Conservation (phyloP, 92 coral and sea anemone genomes). For the Zoanthus sociatus region DNA sequence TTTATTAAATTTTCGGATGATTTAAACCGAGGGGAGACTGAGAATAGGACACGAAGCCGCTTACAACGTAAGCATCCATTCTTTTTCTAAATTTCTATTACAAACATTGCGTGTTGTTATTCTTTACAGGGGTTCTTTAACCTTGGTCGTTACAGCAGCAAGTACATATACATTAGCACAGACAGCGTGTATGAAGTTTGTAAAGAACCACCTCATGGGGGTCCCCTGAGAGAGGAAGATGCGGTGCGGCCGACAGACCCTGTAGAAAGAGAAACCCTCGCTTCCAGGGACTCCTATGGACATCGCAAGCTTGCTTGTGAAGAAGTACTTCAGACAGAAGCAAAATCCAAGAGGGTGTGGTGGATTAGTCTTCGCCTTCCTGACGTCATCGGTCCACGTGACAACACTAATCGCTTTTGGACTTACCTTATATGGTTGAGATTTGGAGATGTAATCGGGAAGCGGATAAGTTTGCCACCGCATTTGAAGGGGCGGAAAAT, state of each 20-base stretch:
- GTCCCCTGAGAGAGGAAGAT: constrained; percentile 86
- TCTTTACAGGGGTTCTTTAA: constrained; percentile 70
- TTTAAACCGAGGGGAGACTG: too few species aligned
- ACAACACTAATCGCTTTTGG: constrained; percentile 96
- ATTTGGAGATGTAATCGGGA: constrained; percentile 76
- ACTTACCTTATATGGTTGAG: constrained; percentile 89
- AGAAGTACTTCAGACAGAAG: constrained; percentile 78
- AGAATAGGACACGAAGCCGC: too few species aligned
- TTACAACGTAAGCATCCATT: too few species aligned
- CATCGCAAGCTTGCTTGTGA: constrained; percentile 84
- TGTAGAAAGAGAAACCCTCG: constrained; percentile 60
- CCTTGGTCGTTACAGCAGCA: constrained; percentile 73
- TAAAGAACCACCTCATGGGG: constrained; percentile 78
- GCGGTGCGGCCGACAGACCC: constrained; percentile 85
- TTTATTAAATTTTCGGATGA: too few species aligned
- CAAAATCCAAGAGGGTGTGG: constrained; percentile 58
- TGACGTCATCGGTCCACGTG: constrained; percentile 98
- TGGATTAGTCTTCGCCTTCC: constrained; percentile 90
- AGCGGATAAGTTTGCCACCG: constrained; percentile 76
- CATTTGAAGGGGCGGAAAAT: constrained; percentile 71
- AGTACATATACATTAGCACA: constrained; percentile 88
- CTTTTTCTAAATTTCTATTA: too few species aligned
- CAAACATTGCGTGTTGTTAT: not conserved
- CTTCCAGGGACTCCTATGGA: constrained; percentile 81
- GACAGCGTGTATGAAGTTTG: constrained; percentile 98